A percentile compares a stretch with the other conserved stretches of the same genome.
These are phyloP conservation scores for Guaruba guarouba DNA, from an alignment of 2,113 vertebrate species.

Conservation along the genomic window DNA sequence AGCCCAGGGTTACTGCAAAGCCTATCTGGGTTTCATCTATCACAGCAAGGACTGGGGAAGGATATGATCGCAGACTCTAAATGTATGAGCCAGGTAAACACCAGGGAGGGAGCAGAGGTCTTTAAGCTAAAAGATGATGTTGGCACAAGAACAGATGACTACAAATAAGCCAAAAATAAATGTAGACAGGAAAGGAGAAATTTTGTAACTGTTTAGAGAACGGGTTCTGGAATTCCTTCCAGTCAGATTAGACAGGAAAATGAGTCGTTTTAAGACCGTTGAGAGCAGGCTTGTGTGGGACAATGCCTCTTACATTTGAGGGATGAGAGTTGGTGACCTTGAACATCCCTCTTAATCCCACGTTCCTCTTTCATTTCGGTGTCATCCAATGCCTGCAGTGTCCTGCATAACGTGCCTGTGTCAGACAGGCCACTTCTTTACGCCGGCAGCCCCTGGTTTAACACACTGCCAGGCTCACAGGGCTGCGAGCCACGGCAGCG, in stretches of 20 bases:
- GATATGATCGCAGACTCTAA: neutral
- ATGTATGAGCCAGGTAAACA: constrained; percentile 38
- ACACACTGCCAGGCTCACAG: neutral
- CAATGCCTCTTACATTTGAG: neutral
- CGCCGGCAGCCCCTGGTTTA: neutral
- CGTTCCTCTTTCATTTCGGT: neutral
- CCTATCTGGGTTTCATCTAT: neutral
- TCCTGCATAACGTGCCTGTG: neutral
- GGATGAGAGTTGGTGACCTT: neutral
- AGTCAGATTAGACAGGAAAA: neutral
- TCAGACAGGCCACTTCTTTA: neutral
- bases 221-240: neutral
- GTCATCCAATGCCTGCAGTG: neutral
- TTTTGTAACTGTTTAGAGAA: neutral
- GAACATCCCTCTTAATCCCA: constrained; percentile 14
- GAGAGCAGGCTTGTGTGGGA: neutral
- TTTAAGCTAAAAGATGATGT: constrained; percentile 21
- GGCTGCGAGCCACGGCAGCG: neutral
- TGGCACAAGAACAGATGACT: constrained; percentile 19
- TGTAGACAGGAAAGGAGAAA: neutral
- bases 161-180: constrained; percentile 21
- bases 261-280: neutral
- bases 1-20: neutral
- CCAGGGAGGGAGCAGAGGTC: constrained; percentile 1
- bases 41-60: neutral